phyloP scores from a whole-genome alignment of 2,113 vertebrate species.

The Notiomystis cincta region DNA sequence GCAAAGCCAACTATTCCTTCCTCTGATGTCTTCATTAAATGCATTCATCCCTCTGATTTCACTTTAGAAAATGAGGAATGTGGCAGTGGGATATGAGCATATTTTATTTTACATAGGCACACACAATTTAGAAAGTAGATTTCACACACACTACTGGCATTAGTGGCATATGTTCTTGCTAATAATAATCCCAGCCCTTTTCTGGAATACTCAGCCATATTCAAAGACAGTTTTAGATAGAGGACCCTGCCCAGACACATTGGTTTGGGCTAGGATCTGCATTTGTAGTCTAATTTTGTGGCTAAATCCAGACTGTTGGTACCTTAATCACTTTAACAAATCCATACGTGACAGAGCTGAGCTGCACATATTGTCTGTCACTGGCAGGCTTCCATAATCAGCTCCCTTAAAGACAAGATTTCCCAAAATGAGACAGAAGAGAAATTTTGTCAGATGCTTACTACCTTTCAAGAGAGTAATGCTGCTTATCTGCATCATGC shows the following conservation, averaged over 20 bases:
- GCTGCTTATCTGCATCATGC: background rate
- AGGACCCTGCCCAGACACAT: background rate
- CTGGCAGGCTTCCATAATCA: background rate
- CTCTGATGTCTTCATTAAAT: conserved; percentile 62
- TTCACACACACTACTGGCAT: conserved; percentile 30
- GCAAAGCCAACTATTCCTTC: conserved; percentile 50
- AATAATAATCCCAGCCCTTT: conserved; percentile 25
- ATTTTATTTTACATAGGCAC: conserved; percentile 53
- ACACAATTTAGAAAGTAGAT: conserved; percentile 38
- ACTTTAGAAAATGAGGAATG: conserved; percentile 27
- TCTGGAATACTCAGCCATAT: background rate
- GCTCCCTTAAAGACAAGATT: background rate
- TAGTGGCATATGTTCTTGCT: conserved; percentile 8
- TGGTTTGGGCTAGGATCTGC: background rate
- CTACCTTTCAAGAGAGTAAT: background rate
- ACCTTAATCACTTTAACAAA: background rate
- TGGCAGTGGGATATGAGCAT: background rate
- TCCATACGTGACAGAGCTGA: background rate
- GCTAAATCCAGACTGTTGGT: background rate
- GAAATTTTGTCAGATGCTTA: background rate
- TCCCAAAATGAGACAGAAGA: background rate
- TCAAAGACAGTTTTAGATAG: background rate
- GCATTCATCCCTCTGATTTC: conserved; percentile 54
- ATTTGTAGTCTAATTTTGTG: background rate
- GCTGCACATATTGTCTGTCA: background rate